These are phyloP conservation scores for Salmo trutta DNA, from an alignment of 2,797 vertebrate species.

Conservation along the genomic window DNA sequence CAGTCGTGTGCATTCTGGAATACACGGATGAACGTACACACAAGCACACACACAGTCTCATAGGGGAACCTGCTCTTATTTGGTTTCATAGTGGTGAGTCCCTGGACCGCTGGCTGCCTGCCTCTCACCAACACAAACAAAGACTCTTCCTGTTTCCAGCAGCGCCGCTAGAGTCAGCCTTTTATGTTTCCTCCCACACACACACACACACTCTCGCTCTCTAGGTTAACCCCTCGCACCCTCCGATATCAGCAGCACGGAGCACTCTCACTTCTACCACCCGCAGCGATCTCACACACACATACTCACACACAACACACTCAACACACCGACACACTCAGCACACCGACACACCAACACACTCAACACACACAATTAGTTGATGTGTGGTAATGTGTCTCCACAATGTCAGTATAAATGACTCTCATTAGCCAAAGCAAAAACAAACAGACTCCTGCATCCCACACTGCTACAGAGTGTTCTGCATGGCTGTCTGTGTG, in stretches of 20 bases:
- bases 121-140: conserved; percentile 25
- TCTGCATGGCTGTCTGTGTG: conserved; percentile 15
- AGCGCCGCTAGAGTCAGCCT: conserved; percentile 16
- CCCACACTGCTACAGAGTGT: conserved; percentile 4
- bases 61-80: neutral
- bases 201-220: neutral
- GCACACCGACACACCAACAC: conserved; percentile 1
- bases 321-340: neutral
- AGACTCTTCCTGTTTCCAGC: conserved; percentile 53
- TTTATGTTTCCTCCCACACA: conserved; percentile 3
- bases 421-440: neutral
- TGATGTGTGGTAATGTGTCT: neutral
- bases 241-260: neutral
- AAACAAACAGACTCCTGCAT: neutral
- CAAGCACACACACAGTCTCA: neutral
- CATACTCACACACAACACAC: neutral
- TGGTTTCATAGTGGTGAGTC: neutral
- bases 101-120: neutral
- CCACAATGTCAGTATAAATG: neutral
- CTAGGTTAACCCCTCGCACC: neutral
- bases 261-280: neutral
- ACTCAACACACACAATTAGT: neutral
- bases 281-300: conserved; percentile 1
- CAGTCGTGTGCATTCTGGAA: neutral
- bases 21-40: neutral